Evolutionary conservation across 1,140 invertebrate genomes (phyloP), one percentile per base, ranked within the genome.

Genomic region (Hyles vespertilio): DNA sequence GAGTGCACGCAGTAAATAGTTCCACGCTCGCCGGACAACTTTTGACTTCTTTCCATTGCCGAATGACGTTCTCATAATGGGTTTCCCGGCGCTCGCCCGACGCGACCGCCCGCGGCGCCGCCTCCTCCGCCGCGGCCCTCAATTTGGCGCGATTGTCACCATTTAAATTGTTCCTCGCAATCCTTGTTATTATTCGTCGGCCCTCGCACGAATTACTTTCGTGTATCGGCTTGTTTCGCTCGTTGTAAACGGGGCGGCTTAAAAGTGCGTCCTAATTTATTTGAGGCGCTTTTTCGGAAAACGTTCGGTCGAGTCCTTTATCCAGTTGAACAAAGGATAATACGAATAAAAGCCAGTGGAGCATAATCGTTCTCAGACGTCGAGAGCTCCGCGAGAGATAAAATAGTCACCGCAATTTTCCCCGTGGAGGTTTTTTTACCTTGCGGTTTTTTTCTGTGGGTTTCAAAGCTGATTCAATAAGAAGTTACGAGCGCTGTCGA

Each of bases 311-410:
- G 65, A 67, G 61, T 75, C 69, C 68, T 74, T 75, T 74, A 78
- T 75, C 73, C 73, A 72, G 58, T 73, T 68, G 73, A 76, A 76
- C 70, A 75, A 78, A 78, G 73, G 71, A 78, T 74, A 78, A 75
- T 73, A 80, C 77, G 80, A 83, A 81, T 83, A 74, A 81, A 76
- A 84, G 79, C 77, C 81, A 77, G 77, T 84, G 77, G 76, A 76
- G 81, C 79, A 86, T 86, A 86, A 86, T 81, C 81, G 73, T 71
- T 68, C 70, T 69, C 68, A 67, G 70, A 56, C 69, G 72, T 63
- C 48, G 72, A 74, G 70, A 73, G 71, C 74, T 68, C 66, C 65
- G 71, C 71, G 67, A 72, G 73, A 82, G 77, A 78, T 76, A 84
- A 81, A 85, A 81, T 78, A 73, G 78, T 81, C 73, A 63, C 67